Evolutionary conservation across 2,113 vertebrate species (phyloP).

Genomic region (Pedionomus torquatus): DNA sequence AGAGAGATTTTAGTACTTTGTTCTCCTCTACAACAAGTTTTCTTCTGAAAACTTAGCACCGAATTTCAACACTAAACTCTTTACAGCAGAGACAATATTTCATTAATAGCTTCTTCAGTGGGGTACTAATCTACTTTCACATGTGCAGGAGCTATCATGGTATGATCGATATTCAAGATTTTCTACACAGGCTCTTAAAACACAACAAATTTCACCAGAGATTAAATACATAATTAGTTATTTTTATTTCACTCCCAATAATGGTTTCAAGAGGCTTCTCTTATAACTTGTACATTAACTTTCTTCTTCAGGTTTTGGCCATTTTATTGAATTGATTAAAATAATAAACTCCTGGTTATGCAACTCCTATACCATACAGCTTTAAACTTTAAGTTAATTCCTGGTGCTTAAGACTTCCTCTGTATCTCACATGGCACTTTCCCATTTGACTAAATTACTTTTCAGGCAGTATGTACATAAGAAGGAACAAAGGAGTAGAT

Average conservation of each 20-base stretch:
- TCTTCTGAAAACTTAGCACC: neutral
- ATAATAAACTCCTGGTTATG: neutral
- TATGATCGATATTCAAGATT: neutral
- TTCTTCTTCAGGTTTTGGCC: neutral
- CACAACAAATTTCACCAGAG: neutral
- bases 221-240: neutral
- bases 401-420: neutral
- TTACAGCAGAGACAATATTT: neutral
- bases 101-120: neutral
- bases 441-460: neutral
- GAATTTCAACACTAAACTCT: neutral
- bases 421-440: neutral
- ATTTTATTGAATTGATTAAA: conserved; percentile 18
- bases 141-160: accelerated
- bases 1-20: neutral
- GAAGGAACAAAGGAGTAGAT: neutral
- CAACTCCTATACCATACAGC: neutral
- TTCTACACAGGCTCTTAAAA: neutral
- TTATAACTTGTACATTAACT: neutral
- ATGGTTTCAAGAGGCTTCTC: neutral
- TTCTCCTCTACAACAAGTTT: neutral
- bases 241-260: neutral
- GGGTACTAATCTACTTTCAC: neutral
- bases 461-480: neutral
- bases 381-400: neutral